Evolutionary conservation across 2,797 vertebrate genomes (phyloP).

Genomic region (Microtus agrestis): DNA sequence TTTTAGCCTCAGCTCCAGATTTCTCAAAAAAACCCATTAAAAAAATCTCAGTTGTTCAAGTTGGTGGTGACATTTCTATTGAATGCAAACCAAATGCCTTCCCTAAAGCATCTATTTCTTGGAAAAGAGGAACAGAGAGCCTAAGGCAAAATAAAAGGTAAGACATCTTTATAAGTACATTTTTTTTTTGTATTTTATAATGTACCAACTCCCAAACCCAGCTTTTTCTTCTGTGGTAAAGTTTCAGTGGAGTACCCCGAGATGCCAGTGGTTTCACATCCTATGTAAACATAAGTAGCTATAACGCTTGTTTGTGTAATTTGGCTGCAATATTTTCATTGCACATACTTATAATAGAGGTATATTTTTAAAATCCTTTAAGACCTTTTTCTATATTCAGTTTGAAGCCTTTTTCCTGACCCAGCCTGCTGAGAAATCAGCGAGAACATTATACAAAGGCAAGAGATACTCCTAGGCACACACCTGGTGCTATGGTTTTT

Average conservation of each 20-base stretch:
- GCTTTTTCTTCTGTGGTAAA: neutral
- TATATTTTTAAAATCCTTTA: constrained; percentile 1
- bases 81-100: constrained; percentile 92
- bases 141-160: constrained; percentile 90
- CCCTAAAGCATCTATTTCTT: constrained; percentile 90
- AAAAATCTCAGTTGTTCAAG: constrained; percentile 90
- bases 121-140: constrained; percentile 89
- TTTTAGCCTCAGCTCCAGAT: constrained; percentile 91
- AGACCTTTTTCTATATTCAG: constrained; percentile 1
- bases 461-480: neutral
- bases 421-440: constrained; percentile 57
- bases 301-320: neutral
- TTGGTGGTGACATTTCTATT: constrained; percentile 91
- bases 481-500: constrained; percentile 62
- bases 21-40: constrained; percentile 91
- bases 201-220: neutral
- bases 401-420: neutral
- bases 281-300: neutral
- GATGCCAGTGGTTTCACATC: neutral
- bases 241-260: neutral
- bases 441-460: neutral
- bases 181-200: neutral
- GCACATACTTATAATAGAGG: neutral
- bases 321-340: neutral
- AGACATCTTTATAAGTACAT: neutral